phyloP scores from a whole-genome alignment of 2,113 vertebrate genomes.

The Columbina picui region DNA sequence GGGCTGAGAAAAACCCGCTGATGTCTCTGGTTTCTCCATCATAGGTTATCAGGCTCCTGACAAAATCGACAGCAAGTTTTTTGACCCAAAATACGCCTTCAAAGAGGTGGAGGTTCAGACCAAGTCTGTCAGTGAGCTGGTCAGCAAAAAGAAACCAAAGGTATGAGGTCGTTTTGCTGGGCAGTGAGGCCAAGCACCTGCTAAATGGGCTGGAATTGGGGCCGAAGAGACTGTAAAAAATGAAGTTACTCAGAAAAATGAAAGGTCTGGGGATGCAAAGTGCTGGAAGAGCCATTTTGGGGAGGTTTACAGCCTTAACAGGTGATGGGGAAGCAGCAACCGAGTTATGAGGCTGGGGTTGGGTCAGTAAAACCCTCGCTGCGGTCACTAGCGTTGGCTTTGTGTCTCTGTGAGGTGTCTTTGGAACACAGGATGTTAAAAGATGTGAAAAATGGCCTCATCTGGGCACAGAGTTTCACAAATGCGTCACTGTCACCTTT shows the following conservation, averaged over 20 bases:
- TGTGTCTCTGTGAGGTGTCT: not conserved
- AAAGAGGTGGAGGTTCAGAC: slow-evolving; percentile 93
- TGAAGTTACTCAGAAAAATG: accelerated
- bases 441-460: accelerated
- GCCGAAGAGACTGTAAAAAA: accelerated
- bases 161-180: slow-evolving; percentile 32
- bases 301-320: not conserved
- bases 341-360: not conserved
- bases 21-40: not conserved
- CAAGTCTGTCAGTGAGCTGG: slow-evolving; percentile 89
- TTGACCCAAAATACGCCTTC: slow-evolving; percentile 95
- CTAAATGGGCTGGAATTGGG: accelerated
- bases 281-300: not conserved
- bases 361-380: accelerated
- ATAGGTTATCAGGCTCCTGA: slow-evolving; percentile 92
- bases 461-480: accelerated
- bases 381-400: accelerated
- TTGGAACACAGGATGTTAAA: not conserved
- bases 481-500: not conserved
- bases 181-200: accelerated
- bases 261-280: accelerated
- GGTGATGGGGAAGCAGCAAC: accelerated
- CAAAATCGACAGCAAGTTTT: slow-evolving; percentile 95
- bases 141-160: slow-evolving; percentile 92
- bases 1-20: not conserved